phyloP scores from a whole-genome alignment of 37 sponge, comb jelly and placozoan genomes.

The Mnemiopsis leidyi region DNA sequence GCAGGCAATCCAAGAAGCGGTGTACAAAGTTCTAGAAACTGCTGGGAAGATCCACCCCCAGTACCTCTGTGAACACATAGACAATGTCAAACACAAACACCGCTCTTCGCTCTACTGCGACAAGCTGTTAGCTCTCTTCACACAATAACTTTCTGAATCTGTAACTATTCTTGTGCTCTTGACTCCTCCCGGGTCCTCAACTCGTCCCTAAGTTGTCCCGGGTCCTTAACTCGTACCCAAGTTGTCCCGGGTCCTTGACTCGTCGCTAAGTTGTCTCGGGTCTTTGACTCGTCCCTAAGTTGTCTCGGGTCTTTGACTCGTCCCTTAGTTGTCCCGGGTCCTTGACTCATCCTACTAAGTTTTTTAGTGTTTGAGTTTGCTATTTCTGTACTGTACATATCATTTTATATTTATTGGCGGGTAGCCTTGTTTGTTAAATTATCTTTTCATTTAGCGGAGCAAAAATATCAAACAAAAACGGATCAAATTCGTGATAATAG shows the following conservation, averaged over 20 bases:
- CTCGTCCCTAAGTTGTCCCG: too few relatives aligned
- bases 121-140: slow-evolving; percentile 25
- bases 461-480: background rate
- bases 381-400: background rate
- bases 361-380: too few relatives aligned
- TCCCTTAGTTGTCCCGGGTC: too few relatives aligned
- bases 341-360: too few relatives aligned
- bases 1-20: slow-evolving; percentile 70
- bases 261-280: too few relatives aligned
- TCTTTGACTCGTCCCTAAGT: too few relatives aligned
- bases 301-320: too few relatives aligned
- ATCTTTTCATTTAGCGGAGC: background rate
- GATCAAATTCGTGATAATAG: background rate
- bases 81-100: slow-evolving; percentile 85
- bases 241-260: too few relatives aligned
- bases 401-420: background rate
- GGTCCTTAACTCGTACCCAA: too few relatives aligned
- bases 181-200: too few relatives aligned
- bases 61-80: slow-evolving; percentile 73
- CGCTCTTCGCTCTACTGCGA: slow-evolving; percentile 67
- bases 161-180: too few relatives aligned
- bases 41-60: slow-evolving; percentile 69
- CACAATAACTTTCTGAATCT: background rate
- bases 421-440: background rate
- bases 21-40: slow-evolving; percentile 73